phyloP scores from a whole-genome alignment of 2,113 vertebrate species.

The Echinops telfairi region DNA sequence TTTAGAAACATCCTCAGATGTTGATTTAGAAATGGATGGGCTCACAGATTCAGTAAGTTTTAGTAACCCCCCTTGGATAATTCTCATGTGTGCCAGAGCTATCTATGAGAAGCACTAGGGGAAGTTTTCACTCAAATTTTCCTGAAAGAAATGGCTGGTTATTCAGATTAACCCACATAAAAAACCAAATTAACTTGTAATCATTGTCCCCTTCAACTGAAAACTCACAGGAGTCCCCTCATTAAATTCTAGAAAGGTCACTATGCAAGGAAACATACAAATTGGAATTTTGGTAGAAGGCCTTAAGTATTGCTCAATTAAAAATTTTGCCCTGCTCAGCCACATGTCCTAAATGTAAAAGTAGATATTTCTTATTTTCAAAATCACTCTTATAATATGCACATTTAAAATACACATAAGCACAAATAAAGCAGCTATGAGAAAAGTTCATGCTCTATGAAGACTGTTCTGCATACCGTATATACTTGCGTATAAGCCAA shows the following conservation, averaged over 20 bases:
- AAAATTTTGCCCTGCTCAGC: neutral
- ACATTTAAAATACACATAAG: neutral
- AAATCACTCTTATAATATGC: neutral
- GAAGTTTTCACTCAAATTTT: conserved; percentile 14
- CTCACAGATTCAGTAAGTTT: neutral
- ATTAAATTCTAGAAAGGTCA: neutral
- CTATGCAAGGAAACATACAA: neutral
- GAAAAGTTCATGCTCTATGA: neutral
- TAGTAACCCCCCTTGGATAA: neutral
- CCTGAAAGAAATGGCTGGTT: neutral
- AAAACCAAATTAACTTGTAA: neutral
- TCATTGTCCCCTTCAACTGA: conserved; percentile 19
- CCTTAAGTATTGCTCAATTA: conserved; percentile 8
- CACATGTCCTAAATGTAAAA: neutral
- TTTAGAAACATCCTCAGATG: neutral
- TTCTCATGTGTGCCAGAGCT: neutral
- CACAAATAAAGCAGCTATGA: neutral
- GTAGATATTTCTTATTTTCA: neutral
- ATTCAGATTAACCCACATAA: conserved; percentile 16
- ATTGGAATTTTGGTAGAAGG: neutral
- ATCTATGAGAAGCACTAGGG: neutral
- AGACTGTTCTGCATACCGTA: neutral
- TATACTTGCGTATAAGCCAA: too few relatives aligned
- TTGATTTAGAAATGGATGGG: neutral
- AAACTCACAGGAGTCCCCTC: neutral